Conservation (phyloP, 2,113 vertebrate species). For the Canis aureus region DNA sequence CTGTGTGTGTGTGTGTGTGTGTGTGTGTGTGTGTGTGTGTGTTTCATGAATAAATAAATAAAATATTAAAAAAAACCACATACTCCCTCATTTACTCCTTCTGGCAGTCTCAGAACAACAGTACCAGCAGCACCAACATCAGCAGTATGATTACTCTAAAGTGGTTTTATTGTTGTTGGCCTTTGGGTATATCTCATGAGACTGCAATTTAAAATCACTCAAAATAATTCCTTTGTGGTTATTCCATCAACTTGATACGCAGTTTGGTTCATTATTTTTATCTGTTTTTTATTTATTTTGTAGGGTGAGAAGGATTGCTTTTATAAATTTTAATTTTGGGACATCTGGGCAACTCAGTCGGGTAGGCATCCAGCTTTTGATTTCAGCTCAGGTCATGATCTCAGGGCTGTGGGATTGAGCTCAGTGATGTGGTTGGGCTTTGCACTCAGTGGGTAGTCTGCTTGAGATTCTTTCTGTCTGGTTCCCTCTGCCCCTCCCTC, state of each 20-base stretch:
- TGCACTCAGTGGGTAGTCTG: not conserved
- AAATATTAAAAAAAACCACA: not conserved
- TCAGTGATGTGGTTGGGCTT: not conserved
- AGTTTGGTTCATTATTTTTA: not conserved
- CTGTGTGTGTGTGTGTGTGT: too few relatives aligned
- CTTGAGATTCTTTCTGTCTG: not conserved
- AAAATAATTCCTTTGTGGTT: not conserved
- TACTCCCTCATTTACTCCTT: not conserved
- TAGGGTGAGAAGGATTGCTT: not conserved
- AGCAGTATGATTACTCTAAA: not conserved
- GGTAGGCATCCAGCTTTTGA: not conserved
- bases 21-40: too few relatives aligned
- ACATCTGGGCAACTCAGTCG: not conserved
- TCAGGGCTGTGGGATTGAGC: not conserved
- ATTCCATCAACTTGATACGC: not conserved
- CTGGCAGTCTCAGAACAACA: not conserved
- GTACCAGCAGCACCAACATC: not conserved
- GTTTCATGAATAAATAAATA: too few relatives aligned
- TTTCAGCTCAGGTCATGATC: not conserved
- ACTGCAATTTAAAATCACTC: conserved; percentile 19
- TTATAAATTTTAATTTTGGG: conserved; percentile 25
- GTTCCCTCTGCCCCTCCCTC: too few relatives aligned
- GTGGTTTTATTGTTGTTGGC: not conserved
- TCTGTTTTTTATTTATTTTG: not conserved
- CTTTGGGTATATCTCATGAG: not conserved